These are phyloP conservation scores for Crepidodera aurea DNA, from an alignment of 2,888 invertebrate species.

Conservation along the genomic window DNA sequence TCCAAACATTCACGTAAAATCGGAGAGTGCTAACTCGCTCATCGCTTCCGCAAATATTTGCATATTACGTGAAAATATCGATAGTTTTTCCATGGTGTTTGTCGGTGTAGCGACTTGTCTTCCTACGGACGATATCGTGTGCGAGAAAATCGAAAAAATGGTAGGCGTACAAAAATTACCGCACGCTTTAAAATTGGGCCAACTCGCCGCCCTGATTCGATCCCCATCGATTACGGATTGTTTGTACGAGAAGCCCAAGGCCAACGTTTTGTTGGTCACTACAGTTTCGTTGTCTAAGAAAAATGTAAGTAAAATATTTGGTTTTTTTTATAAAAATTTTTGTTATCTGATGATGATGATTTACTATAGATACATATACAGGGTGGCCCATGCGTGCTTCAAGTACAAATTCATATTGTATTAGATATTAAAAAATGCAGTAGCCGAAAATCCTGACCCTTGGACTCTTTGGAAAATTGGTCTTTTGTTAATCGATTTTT, in stretches of 20 bases:
- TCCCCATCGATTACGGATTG: slow-evolving; percentile 58
- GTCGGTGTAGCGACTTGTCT: slow-evolving; percentile 30
- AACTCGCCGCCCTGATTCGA: slow-evolving; percentile 34
- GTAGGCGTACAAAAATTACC: slow-evolving; percentile 43
- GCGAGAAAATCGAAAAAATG: slow-evolving; percentile 43
- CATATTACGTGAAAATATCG: not conserved
- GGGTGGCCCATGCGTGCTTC: no score
- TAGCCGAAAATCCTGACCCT: no score
- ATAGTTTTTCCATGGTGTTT: slow-evolving; percentile 32
- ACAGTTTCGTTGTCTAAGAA: slow-evolving; percentile 50
- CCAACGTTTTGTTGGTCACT: slow-evolving; percentile 52
- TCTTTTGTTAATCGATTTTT: no score
- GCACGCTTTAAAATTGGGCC: slow-evolving; percentile 32
- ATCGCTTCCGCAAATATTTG: not conserved
- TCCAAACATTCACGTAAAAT: not conserved
- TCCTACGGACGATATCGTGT: slow-evolving; percentile 16
- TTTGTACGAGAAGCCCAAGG: slow-evolving; percentile 48
- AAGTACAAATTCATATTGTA: no score
- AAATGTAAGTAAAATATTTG: slow-evolving; percentile 50
- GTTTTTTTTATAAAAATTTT: not conserved
- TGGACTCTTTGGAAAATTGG: no score
- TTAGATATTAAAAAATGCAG: no score
- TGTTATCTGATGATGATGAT: no score
- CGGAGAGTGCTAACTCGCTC: no score
- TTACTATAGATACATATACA: no score